Evolutionary conservation across 2,113 vertebrate genomes (phyloP).

Genomic region (Myiozetetes cayanensis): DNA sequence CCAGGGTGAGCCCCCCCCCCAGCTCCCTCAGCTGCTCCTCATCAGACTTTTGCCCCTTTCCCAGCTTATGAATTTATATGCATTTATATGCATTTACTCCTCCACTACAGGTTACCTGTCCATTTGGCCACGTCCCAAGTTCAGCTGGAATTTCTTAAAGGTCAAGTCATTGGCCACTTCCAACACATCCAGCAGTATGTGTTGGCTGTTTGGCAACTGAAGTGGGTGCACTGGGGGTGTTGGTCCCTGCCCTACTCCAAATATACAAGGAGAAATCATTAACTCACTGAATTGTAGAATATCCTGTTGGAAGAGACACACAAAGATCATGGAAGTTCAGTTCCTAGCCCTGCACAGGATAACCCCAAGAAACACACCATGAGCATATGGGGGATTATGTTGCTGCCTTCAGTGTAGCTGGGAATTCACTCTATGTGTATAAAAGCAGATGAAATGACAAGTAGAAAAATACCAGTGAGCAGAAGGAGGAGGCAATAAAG

Average conservation of each 20-base stretch:
- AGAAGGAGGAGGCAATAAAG: background rate
- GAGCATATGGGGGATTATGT: background rate
- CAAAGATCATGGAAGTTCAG: background rate
- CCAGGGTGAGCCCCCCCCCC: background rate
- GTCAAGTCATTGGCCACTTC: background rate
- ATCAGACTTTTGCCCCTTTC: background rate
- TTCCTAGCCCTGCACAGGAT: background rate
- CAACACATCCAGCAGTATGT: background rate
- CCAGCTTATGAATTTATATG: background rate
- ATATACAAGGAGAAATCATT: background rate
- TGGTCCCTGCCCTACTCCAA: background rate
- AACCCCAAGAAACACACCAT: background rate
- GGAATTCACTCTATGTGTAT: background rate
- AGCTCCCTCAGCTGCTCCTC: background rate
- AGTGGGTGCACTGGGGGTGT: background rate
- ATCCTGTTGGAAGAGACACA: background rate
- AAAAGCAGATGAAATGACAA: background rate
- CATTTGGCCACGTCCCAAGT: background rate
- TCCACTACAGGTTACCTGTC: background rate
- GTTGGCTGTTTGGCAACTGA: background rate
- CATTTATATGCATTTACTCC: background rate
- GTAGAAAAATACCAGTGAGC: background rate
- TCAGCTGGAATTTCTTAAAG: background rate
- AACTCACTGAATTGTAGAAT: background rate
- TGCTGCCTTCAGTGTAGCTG: background rate